Conservation (phyloP, 2,888 invertebrate genomes). For the Cheilosia soror region DNA sequence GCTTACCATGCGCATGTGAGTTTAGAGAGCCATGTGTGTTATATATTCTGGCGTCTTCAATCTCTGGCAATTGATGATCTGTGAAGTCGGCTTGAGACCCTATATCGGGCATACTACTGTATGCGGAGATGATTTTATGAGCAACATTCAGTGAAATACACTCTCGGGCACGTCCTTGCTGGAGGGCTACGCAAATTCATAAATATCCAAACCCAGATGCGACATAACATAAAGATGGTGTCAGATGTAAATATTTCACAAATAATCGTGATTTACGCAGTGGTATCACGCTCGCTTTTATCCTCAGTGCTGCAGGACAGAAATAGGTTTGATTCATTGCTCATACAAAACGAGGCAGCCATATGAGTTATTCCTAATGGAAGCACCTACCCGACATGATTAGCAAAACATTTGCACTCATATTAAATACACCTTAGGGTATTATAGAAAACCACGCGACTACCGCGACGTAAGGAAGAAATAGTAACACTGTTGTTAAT, state of each 20-base stretch:
- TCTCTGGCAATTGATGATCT: constrained; percentile 4
- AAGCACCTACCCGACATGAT: neutral
- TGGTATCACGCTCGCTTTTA: neutral
- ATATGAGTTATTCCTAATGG: neutral
- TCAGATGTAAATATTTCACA: constrained; percentile 10
- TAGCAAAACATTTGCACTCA: neutral
- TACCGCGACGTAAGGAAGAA: too few relatives aligned
- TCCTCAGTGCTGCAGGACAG: neutral
- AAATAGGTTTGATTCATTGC: constrained; percentile 13
- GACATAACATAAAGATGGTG: constrained; percentile 5
- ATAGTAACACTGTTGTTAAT: too few relatives aligned
- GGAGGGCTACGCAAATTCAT: constrained; percentile 35
- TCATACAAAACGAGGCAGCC: neutral
- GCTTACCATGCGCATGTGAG: neutral
- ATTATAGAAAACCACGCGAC: too few relatives aligned
- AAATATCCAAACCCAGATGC: constrained; percentile 30
- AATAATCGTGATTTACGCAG: constrained; percentile 17
- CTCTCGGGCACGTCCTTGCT: constrained; percentile 12
- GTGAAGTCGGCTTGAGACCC: constrained; percentile 11
- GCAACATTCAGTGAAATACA: constrained; percentile 5
- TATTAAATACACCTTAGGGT: neutral
- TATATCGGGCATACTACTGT: neutral
- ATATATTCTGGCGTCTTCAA: neutral
- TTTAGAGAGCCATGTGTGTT: neutral
- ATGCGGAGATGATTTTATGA: neutral